Evolutionary conservation across 1,140 invertebrate species (phyloP), one percentile per base, ranked within the genome.

Genomic region (Cydia fagiglandana): DNA sequence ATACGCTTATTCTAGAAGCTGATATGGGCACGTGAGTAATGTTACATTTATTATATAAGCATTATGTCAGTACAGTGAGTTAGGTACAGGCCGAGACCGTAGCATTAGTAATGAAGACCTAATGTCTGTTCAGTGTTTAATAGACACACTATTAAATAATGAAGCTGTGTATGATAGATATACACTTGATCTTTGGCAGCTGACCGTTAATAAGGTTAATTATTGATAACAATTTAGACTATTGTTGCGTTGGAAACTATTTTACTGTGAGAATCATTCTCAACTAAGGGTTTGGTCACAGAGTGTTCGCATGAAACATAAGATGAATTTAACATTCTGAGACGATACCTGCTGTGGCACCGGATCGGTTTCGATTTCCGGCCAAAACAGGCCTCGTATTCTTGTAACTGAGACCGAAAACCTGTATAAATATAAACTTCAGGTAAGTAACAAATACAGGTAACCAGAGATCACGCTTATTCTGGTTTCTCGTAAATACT

Each of bases 71-170:
- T 56, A 53, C 5, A 17, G 15, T 17, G 53, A 17, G 53, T 56
- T 56, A 56, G 15, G 53, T 56, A 56, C 12, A 15, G 47, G 4
- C n/a, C 13, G n/a, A 56, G 53, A 56, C 53, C 53, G 53, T 56
- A 17, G 53, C 15, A 56, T 56, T 56, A 56, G 53, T 56, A 56
- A 56, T 56, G 53, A 17, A 56, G 53, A 56, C 53, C 53, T 56
- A 56, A 56, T 15, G 53, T 56, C 53, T 56, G 53, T 20, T 17
- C n/a, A 56, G 53, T 56, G 53, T 56, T 56, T 56, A 56, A 15
- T n/a, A 50, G 47, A 50, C 15, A 47, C 12, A 47, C 45, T 47
- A 47, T 13, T 47, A 15, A 13, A 47, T 47, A 47, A 56, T 56
- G 53, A n/a, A 56, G 47, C 13, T 50, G 15, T 15, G 15, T 50